Evolutionary conservation across 2,113 vertebrate species (phyloP), one percentile per base, ranked within the genome.

Genomic region (Thunnus thynnus): DNA sequence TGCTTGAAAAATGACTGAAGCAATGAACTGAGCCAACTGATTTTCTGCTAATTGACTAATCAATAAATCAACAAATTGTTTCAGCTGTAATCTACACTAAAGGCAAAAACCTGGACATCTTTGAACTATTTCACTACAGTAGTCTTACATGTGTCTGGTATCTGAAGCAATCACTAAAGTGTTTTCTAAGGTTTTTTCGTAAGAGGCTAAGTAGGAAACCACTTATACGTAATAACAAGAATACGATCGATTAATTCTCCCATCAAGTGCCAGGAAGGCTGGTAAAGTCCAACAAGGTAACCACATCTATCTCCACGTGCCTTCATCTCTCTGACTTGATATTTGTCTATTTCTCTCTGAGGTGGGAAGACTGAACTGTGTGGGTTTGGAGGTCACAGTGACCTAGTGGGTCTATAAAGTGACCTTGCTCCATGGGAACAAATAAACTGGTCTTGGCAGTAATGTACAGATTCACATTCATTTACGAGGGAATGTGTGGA

Each of bases 361-460:
- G 46, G 30, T 70, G 73, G 67, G 47, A 20, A n/a, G 25, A 47
- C 66, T 69, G 56, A 68, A 70, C 56, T 65, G 36, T 55, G 70
- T 48, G 36, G 8, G 36, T 71, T 63, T 56, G 44, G 12, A 60
- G 78, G 90, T 89, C 84, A 70, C 27, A 17, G 30, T 86, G 84
- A 78, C 78, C 84, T 47, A 0, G 20, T 32, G 0, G 30, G 4
- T 30, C 30, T 58, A 47, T 58, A 51, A 81, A 30, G 65, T 79
- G 71, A 14, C 76, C 64, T 11, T 55, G 61, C n/a, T 22, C 58
- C 14, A 20, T 16, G 14, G 3, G 22, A 36, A 64, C 51, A 75
- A 58, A 72, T 51, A 20, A 52, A 78, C 44, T 67, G 12, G 13
- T 41, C 4, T 3, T 56, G 51, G 20, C 22, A 82, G 54, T 58